Conservation (phyloP, 2,888 invertebrate species). For the Zonitis immaculata region DNA sequence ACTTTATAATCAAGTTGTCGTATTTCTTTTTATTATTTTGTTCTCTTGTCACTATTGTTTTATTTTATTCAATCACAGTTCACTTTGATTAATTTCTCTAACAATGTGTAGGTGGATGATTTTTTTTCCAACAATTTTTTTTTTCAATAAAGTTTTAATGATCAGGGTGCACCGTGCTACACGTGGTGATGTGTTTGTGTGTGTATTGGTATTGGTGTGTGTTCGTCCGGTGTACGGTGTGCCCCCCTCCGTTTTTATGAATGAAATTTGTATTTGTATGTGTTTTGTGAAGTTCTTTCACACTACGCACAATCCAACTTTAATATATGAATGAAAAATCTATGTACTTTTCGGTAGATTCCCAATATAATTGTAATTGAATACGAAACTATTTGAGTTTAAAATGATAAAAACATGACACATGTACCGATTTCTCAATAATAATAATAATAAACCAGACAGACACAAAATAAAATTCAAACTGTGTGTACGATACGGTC, state of each 20-base stretch:
- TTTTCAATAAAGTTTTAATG: conserved; percentile 19
- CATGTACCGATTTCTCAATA: no score
- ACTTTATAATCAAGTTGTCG: conserved; percentile 12
- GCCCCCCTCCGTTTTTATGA: conserved; percentile 29
- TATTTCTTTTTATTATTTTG: background rate
- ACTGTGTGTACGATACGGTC: no score
- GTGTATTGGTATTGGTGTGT: conserved; percentile 6
- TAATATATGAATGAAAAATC: background rate
- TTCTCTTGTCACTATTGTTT: background rate
- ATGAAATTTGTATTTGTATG: conserved; percentile 18
- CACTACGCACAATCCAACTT: background rate
- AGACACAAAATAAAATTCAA: no score
- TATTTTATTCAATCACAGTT: background rate
- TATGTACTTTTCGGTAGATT: background rate
- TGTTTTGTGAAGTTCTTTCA: background rate
- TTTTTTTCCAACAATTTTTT: background rate
- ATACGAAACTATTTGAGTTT: background rate
- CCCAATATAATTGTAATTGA: background rate
- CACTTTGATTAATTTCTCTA: background rate
- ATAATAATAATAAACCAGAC: no score
- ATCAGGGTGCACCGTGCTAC: conserved; percentile 15
- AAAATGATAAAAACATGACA: background rate
- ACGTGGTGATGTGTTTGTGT: conserved; percentile 12
- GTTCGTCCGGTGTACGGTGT: conserved; percentile 1
- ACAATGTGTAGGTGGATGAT: conserved; percentile 1